A percentile compares a stretch with the other conserved stretches of the same genome.
phyloP scores from a whole-genome alignment of 2,113 vertebrate genomes.

The Engraulis encrasicolus region DNA sequence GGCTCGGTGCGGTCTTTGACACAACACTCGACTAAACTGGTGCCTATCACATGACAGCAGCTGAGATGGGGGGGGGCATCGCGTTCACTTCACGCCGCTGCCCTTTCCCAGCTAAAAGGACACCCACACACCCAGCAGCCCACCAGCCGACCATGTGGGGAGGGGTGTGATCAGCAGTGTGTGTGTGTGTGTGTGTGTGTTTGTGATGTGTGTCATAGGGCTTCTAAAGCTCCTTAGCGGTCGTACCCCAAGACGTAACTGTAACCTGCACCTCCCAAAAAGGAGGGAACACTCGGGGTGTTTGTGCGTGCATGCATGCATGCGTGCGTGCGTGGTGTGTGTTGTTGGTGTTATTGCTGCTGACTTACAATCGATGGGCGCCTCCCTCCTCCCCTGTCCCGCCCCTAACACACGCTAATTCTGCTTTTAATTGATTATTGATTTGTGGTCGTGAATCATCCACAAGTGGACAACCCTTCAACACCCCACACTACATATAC shows the following conservation, averaged over 20 bases:
- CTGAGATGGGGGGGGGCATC: conserved; percentile 24
- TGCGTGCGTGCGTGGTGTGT: too few species aligned
- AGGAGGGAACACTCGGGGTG: too few species aligned
- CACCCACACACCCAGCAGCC: too few species aligned
- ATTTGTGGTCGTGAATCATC: not conserved
- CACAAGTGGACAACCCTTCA: not conserved
- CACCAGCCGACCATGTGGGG: too few species aligned
- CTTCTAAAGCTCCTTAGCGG: not conserved
- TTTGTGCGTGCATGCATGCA: too few species aligned
- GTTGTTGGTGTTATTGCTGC: not conserved
- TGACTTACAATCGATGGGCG: not conserved
- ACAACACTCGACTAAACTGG: conserved; percentile 53
- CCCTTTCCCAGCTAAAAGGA: conserved; percentile 7
- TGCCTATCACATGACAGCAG: conserved; percentile 51
- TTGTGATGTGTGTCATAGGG: too few species aligned
- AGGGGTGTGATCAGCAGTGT: not conserved
- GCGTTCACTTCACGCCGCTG: conserved; percentile 35
- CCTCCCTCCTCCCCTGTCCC: not conserved
- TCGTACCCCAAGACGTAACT: not conserved
- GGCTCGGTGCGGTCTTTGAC: conserved; percentile 45
- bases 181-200: not conserved
- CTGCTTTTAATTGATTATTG: conserved; percentile 8
- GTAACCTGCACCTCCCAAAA: too few species aligned
- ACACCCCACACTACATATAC: conserved; percentile 1
- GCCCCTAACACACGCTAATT: not conserved